Percentiles rank a stretch among this genome's conserved stretches.
phyloP scores from a whole-genome alignment of 2,797 vertebrate species.

The Poeciliopsis gracilis region DNA sequence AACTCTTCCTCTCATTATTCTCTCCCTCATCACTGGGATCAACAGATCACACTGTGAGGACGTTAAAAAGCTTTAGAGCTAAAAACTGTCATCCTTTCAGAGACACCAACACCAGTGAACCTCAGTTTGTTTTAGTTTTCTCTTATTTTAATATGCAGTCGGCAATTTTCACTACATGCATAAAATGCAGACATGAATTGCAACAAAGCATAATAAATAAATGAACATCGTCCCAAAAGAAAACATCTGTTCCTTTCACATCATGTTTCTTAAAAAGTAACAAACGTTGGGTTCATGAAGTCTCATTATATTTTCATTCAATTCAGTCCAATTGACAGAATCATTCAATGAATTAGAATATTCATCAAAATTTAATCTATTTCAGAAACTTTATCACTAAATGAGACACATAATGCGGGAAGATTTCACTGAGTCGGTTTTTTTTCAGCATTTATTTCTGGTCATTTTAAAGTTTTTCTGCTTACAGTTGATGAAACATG shows the following conservation, averaged over 20 bases:
- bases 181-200: background rate
- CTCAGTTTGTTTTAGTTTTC: conserved; percentile 12
- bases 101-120: conserved; percentile 11
- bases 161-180: background rate
- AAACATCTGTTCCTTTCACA: background rate
- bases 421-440: background rate
- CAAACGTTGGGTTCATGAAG: background rate
- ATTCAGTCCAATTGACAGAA: background rate
- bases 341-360: background rate
- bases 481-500: background rate
- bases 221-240: background rate
- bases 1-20: conserved; percentile 60
- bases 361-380: background rate
- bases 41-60: background rate
- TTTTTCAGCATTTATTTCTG: background rate
- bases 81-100: conserved; percentile 14
- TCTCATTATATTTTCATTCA: background rate
- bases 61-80: conserved; percentile 43
- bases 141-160: background rate
- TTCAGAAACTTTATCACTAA: background rate
- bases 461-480: background rate
- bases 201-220: background rate
- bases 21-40: conserved; percentile 24
- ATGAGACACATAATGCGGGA: background rate
- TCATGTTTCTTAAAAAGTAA: background rate